Percentiles rank a stretch among this genome's conserved stretches.
Evolutionary conservation across 2,888 invertebrate species (phyloP).

Genomic region (Dryocosmus kuriphilus): DNA sequence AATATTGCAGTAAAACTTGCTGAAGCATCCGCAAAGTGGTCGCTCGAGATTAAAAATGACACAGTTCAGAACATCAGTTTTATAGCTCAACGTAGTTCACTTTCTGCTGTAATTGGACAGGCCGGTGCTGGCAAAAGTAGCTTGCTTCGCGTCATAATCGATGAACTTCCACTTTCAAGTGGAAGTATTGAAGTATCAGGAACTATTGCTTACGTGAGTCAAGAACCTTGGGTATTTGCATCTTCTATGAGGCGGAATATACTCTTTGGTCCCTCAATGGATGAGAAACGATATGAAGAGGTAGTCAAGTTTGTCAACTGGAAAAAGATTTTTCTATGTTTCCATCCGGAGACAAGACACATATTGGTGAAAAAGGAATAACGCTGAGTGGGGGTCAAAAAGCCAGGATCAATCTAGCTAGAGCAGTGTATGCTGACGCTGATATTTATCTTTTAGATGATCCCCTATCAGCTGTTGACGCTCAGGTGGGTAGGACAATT

Average conservation of each 20-base stretch:
- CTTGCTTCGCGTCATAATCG: conserved; percentile 79
- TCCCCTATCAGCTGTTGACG: conserved; percentile 87
- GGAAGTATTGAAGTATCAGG: conserved; percentile 84
- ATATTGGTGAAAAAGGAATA: conserved; percentile 90
- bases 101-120: conserved; percentile 83
- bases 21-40: conserved; percentile 86
- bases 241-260: conserved; percentile 83
- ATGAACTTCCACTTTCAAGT: conserved; percentile 83
- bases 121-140: conserved; percentile 84
- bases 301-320: conserved; percentile 85
- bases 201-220: conserved; percentile 86
- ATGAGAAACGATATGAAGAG: conserved; percentile 73
- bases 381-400: conserved; percentile 91
- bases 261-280: conserved; percentile 72
- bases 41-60: conserved; percentile 81
- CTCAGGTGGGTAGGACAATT: conserved; percentile 84
- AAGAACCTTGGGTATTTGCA: conserved; percentile 91
- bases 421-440: conserved; percentile 86
- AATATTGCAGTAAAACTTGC: conserved; percentile 78
- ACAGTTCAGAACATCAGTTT: conserved; percentile 85
- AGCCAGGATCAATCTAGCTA: conserved; percentile 85
- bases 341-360: conserved; percentile 84
- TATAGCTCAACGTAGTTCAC: conserved; percentile 81
- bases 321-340: conserved; percentile 87
- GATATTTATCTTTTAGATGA: conserved; percentile 90